A percentile compares a stretch with the other conserved stretches of the same genome.
These are phyloP conservation scores for Zootoca vivipara DNA, from an alignment of 2,113 vertebrate species.

Conservation along the genomic window DNA sequence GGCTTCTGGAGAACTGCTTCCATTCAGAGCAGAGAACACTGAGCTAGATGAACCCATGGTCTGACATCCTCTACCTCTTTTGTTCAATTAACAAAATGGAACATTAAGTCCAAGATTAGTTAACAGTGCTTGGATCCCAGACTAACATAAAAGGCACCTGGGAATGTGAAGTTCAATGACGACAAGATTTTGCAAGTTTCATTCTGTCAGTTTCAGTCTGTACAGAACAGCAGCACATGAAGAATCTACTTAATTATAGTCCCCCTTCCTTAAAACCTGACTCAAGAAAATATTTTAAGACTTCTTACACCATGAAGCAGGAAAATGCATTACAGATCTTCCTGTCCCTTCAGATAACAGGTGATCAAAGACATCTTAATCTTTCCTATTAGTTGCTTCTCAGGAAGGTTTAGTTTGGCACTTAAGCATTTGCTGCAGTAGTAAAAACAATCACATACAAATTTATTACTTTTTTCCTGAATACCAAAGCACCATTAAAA, in stretches of 20 bases:
- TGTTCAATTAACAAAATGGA: slow-evolving; percentile 40
- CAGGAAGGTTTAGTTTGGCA: slow-evolving; percentile 21
- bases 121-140: slow-evolving; percentile 22
- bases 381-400: slow-evolving; percentile 49
- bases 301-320: neutral
- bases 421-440: slow-evolving; percentile 26
- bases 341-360: slow-evolving; percentile 26
- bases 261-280: neutral
- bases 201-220: slow-evolving; percentile 4
- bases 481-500: slow-evolving; percentile 42
- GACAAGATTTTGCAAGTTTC: slow-evolving; percentile 22
- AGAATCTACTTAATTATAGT: slow-evolving; percentile 30
- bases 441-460: slow-evolving; percentile 46
- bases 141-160: slow-evolving; percentile 50
- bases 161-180: slow-evolving; percentile 13
- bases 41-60: too few species aligned
- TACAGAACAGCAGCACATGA: neutral
- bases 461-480: slow-evolving; percentile 35
- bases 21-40: neutral
- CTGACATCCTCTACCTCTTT: neutral
- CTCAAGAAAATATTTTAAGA: slow-evolving; percentile 44
- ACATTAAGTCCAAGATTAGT: slow-evolving; percentile 8
- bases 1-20: neutral
- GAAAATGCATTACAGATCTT: slow-evolving; percentile 20
- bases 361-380: slow-evolving; percentile 27